Base-by-base conservation (phyloP, 2,888 invertebrate species). In the Oasisia sp. region DNA sequence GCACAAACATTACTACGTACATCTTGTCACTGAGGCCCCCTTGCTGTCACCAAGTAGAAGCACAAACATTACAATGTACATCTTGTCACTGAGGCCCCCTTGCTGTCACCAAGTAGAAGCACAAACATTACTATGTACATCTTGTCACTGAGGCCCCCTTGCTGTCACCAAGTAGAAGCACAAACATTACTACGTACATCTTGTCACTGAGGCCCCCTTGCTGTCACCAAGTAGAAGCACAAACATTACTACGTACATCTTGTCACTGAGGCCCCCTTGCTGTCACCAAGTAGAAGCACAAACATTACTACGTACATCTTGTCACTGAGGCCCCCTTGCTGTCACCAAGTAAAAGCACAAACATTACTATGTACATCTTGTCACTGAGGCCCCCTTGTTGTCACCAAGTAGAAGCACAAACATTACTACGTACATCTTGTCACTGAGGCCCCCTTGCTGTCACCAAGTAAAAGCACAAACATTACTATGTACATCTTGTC, bases 341-440 rank as follows among this genome's bases (percentile, higher is more conserved):
- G 94, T 19, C 74, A 74, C 74, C 74, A 74, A 74, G 74, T 27
- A 74, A 27, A 74, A 27, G 27, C 74, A 74, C 27, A 74, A n/a
- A n/a, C n/a, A n/a, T n/a, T n/a, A n/a, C 95, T 92, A 96, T 93
- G 93, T 95, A 96, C 89, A 96, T 94, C 91, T 95, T 94, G 93
- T 95, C 95, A 94, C 95, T 96, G 74, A 96, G 93, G 0, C 96
- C 96, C n/a, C 95, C 95, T 93, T 95, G 95, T 95, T 96, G 94
- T 19, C 74, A 74, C 74, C 74, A 74, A 74, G 74, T 27, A 74
- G 74, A 74, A 27, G 27, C 74, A 74, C 27, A 74, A n/a, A n/a
- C n/a, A n/a, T n/a, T n/a, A n/a, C 95, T 92, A 96, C 93, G 93
- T 95, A 96, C 89, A 96, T 94, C 91, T 95, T 94, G 93, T 95